These are phyloP conservation scores for Cotesia typhae DNA, from an alignment of 1,140 invertebrate genomes.

Conservation along the genomic window DNA sequence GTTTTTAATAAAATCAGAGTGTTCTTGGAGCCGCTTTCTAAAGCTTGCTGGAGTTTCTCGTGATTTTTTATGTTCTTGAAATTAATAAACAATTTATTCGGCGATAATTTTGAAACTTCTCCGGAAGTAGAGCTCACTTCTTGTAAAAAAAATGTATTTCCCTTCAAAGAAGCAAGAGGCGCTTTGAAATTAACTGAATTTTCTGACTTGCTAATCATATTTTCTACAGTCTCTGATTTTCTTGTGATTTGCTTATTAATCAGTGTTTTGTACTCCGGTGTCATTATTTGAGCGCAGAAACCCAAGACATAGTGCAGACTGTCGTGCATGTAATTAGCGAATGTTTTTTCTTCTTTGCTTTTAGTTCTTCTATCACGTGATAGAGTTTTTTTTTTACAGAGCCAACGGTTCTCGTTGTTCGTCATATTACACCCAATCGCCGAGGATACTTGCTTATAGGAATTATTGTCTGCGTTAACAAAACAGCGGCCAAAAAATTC, in stretches of 20 bases:
- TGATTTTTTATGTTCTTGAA: constrained; percentile 27
- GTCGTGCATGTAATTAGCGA: constrained; percentile 49
- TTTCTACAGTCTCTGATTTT: constrained; percentile 1
- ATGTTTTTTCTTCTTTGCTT: background rate
- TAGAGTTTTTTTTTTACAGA: constrained; percentile 20
- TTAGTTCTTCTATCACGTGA: constrained; percentile 23
- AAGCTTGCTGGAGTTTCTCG: constrained; percentile 23
- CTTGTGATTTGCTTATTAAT: constrained; percentile 4
- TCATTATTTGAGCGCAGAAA: constrained; percentile 48
- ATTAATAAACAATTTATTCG: constrained; percentile 12
- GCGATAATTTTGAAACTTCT: background rate
- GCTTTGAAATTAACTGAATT: too few relatives aligned
- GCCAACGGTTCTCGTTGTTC: constrained; percentile 42
- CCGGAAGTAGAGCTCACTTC: background rate
- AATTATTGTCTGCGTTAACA: constrained; percentile 45
- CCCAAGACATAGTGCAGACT: constrained; percentile 51
- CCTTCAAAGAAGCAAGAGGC: background rate
- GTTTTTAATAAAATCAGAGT: constrained; percentile 35
- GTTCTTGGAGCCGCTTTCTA: constrained; percentile 19
- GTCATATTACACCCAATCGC: constrained; percentile 40
- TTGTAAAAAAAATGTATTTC: background rate
- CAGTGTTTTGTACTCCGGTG: constrained; percentile 39
- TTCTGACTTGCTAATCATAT: background rate
- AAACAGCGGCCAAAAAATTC: constrained; percentile 51
- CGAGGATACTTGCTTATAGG: constrained; percentile 46